Evolutionary conservation across 2,797 vertebrate species (phyloP), one percentile per base, ranked within the genome.

Genomic region (Kryptolebias ocellatus): DNA sequence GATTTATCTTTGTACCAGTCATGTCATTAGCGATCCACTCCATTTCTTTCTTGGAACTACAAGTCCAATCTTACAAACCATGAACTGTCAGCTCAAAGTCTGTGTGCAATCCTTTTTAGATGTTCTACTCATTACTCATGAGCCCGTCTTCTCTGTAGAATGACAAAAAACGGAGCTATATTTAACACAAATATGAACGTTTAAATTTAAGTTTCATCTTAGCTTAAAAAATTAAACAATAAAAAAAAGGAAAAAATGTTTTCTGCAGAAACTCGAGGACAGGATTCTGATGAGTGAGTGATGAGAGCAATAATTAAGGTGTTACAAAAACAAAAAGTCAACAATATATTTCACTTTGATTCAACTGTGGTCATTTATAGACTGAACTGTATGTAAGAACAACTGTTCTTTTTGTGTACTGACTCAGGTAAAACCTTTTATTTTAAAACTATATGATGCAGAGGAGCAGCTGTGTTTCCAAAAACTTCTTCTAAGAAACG

Each of bases 1-100:
- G 59, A 57, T 60, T 71, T 9, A 58, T 64, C 31, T 64, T 59
- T 11, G 24, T 15, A 67, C 58, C 58, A 31, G 56, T 31, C 59
- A 4, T 65, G 45, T 72, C 65, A 72, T 74, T 69, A 80, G 65
- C 46, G 4, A 46, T 70, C 53, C 10, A 7, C 39, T 55, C 1
- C 28, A 27, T n/a, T 20, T 16, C 37, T 53, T 62, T 58, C 47
- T 16, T 53, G n/a, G 37, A 66, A n/a, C 10, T 46, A 50, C 4
- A 45, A 42, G 42, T 53, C 15, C 16, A 27, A n/a, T 18, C 65
- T 44, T 20, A 24, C 47, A 51, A 57, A 50, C 17, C 44, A 57
- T 29, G 10, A 60, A 46, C 45, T 45, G 27, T 27, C 39, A 46
- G 45, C 60, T 46, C 20, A 16, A 29, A 45, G 39, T 3, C 4